A percentile compares a stretch with the other conserved stretches of the same genome.
These are phyloP conservation scores for Dipus sagitta DNA, from an alignment of 2,797 vertebrate species.

Conservation along the genomic window DNA sequence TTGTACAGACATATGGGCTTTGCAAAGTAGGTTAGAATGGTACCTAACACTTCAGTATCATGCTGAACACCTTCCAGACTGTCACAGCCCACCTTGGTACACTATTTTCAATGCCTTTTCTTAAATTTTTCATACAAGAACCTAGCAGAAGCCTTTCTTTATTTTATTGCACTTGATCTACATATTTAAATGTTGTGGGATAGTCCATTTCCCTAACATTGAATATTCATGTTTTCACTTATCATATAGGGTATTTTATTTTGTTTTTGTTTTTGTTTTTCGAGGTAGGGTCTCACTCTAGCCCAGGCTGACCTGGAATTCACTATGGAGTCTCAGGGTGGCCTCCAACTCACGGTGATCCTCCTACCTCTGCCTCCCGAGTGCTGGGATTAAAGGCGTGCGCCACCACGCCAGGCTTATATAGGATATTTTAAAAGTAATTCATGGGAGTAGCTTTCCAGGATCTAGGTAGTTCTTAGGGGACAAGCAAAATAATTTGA, in stretches of 20 bases:
- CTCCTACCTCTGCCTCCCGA: too few species aligned
- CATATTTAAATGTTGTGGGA: background rate
- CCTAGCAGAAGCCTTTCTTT: background rate
- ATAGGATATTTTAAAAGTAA: constrained; percentile 6
- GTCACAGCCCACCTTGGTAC: rapidly evolving
- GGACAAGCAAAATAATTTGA: background rate
- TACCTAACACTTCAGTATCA: background rate
- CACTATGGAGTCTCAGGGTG: too few species aligned
- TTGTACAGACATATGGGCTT: background rate
- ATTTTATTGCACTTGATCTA: rapidly evolving
- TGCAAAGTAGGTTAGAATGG: background rate
- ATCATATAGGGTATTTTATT: background rate
- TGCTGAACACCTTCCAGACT: background rate
- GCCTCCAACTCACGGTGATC: too few species aligned
- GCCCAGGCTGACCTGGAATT: too few species aligned
- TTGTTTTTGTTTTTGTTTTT: too few species aligned
- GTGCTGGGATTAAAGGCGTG: too few species aligned
- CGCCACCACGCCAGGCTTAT: too few species aligned
- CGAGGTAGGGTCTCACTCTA: too few species aligned
- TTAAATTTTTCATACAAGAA: background rate
- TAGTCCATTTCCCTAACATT: background rate
- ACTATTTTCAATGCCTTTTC: background rate
- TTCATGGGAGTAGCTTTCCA: constrained; percentile 14
- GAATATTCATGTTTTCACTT: background rate
- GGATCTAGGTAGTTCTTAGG: background rate